phyloP scores from a whole-genome alignment of 2,797 vertebrate species.

The Margarornis squamiger region DNA sequence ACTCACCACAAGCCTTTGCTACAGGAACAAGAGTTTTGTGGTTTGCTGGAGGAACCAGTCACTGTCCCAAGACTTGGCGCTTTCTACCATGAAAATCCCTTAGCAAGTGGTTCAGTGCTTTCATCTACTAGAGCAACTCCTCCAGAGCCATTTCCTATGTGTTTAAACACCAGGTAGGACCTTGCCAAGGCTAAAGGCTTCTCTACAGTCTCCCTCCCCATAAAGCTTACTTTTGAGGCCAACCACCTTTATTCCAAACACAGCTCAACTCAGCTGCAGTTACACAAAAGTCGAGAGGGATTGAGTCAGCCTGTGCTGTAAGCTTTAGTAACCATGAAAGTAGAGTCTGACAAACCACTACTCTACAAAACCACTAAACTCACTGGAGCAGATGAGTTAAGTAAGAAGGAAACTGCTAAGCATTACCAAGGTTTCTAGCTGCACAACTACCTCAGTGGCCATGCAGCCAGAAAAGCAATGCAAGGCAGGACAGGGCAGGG shows the following conservation, averaged over 20 bases:
- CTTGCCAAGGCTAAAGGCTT: background rate
- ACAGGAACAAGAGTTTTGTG: background rate
- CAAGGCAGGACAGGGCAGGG: background rate
- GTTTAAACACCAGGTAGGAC: background rate
- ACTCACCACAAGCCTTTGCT: background rate
- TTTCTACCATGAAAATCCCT: background rate
- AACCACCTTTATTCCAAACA: background rate
- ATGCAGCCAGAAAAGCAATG: background rate
- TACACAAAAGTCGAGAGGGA: background rate
- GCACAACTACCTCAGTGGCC: rapidly evolving
- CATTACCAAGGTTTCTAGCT: background rate
- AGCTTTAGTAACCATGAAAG: background rate
- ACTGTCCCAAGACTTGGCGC: background rate
- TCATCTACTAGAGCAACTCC: background rate
- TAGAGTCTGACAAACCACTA: background rate
- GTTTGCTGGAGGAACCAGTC: background rate
- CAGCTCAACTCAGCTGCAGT: background rate
- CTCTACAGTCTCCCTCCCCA: background rate
- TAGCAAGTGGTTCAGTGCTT: background rate
- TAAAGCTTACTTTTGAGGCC: background rate
- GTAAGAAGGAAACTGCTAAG: background rate
- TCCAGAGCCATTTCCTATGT: background rate
- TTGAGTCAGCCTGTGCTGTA: background rate
- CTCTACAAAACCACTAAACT: background rate
- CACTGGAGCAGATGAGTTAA: background rate